Evolutionary conservation across 2,888 invertebrate genomes (phyloP).

Genomic region (Gymnoscelis rufifasciata): DNA sequence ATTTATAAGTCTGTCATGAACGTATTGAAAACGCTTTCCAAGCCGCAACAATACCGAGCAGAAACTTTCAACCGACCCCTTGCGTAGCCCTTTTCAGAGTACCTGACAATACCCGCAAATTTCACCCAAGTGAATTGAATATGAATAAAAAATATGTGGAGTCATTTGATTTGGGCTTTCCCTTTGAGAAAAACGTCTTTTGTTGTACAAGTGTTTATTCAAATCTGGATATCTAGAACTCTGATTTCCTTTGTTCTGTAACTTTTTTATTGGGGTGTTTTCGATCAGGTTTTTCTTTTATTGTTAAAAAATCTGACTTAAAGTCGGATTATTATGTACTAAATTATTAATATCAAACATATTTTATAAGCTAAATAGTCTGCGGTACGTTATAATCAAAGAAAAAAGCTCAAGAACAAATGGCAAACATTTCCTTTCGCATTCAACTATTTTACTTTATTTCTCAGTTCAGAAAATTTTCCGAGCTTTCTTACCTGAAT

Average conservation of each 20-base stretch:
- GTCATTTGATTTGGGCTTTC: conserved; percentile 21
- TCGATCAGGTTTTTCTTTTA: not conserved
- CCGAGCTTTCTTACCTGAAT: too few species aligned
- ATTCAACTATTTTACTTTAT: too few species aligned
- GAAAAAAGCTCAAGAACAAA: too few species aligned
- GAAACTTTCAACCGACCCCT: conserved; percentile 40
- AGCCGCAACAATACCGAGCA: conserved; percentile 32
- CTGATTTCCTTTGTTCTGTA: not conserved
- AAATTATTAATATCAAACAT: too few species aligned
- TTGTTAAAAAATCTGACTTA: too few species aligned
- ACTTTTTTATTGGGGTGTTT: not conserved
- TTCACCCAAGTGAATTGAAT: conserved; percentile 30
- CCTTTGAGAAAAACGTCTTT: conserved; percentile 18
- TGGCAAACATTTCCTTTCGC: too few species aligned
- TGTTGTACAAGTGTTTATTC: conserved; percentile 13
- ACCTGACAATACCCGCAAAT: conserved; percentile 52
- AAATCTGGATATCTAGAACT: not conserved
- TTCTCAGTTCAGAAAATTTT: too few species aligned
- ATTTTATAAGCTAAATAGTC: too few species aligned
- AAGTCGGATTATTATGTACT: too few species aligned
- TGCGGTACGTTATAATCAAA: too few species aligned
- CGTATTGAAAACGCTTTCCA: conserved; percentile 35
- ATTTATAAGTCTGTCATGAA: too few species aligned
- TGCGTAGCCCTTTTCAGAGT: conserved; percentile 39
- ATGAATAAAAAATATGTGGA: conserved; percentile 33